These are phyloP conservation scores for Prenolepis imparis DNA, from an alignment of 2,888 invertebrate species.

Conservation along the genomic window DNA sequence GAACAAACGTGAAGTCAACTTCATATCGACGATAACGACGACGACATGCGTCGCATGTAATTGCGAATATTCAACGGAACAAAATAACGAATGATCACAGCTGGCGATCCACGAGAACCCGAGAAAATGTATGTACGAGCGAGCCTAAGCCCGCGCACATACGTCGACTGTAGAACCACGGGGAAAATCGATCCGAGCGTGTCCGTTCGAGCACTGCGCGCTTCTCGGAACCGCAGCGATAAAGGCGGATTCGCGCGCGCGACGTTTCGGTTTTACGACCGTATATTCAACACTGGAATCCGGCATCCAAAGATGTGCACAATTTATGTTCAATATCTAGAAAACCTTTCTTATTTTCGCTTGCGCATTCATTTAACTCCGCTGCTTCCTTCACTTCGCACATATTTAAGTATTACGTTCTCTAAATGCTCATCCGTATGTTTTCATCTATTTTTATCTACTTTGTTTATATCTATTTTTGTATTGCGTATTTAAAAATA, in stretches of 20 bases:
- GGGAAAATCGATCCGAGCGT: constrained; percentile 76
- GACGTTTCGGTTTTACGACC: constrained; percentile 44
- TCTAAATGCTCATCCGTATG: background rate
- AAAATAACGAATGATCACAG: constrained; percentile 3
- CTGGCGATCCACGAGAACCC: constrained; percentile 47
- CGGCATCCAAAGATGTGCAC: background rate
- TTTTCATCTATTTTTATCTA: background rate
- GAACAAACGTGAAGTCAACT: background rate
- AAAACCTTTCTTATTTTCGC: background rate
- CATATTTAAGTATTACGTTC: background rate
- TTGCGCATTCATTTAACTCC: too few relatives aligned
- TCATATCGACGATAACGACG: background rate
- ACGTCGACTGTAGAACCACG: constrained; percentile 69
- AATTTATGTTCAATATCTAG: background rate
- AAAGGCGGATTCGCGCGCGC: constrained; percentile 60
- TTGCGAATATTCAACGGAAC: constrained; percentile 5
- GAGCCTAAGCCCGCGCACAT: constrained; percentile 48
- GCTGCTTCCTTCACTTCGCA: too few relatives aligned
- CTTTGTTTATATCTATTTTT: background rate
- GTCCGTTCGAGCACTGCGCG: constrained; percentile 76
- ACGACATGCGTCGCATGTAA: background rate
- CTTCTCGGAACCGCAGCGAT: constrained; percentile 64
- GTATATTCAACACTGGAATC: background rate
- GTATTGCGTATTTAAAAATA: background rate
- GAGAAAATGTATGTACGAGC: constrained; percentile 64